phyloP scores from a whole-genome alignment of 2,888 invertebrate genomes.

The Noctua pronuba region DNA sequence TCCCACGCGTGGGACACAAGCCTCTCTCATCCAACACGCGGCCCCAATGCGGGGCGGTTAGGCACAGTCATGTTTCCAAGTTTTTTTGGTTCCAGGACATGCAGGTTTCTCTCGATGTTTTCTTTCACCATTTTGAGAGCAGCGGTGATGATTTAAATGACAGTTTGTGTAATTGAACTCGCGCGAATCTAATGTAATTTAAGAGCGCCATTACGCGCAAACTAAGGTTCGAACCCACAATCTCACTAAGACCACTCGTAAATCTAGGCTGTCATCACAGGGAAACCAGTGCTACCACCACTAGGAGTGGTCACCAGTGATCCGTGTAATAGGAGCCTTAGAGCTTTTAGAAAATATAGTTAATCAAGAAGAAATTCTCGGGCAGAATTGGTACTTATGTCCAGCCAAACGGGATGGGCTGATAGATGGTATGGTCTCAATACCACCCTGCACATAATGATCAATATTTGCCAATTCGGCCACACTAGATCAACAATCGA shows the following conservation, averaged over 20 bases:
- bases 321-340: neutral
- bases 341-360: too few relatives aligned
- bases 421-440: conserved; percentile 26
- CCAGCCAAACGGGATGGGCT: conserved; percentile 19
- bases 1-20: too few relatives aligned
- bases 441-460: conserved; percentile 45
- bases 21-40: too few relatives aligned
- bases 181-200: neutral
- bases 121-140: neutral
- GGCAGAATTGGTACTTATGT: neutral
- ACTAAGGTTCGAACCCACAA: neutral
- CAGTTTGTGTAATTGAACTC: neutral
- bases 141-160: too few relatives aligned
- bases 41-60: too few relatives aligned
- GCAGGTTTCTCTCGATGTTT: neutral
- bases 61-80: too few relatives aligned
- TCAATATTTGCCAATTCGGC: conserved; percentile 23
- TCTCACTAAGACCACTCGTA: neutral
- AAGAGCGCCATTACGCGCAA: neutral
- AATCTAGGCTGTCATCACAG: neutral
- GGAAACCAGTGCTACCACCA: neutral
- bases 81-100: neutral
- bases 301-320: neutral
- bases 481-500: conserved; percentile 35
- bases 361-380: neutral